Evolutionary conservation across 2,797 vertebrate species (phyloP).

Genomic region (Acrossocheilus fasciatus): DNA sequence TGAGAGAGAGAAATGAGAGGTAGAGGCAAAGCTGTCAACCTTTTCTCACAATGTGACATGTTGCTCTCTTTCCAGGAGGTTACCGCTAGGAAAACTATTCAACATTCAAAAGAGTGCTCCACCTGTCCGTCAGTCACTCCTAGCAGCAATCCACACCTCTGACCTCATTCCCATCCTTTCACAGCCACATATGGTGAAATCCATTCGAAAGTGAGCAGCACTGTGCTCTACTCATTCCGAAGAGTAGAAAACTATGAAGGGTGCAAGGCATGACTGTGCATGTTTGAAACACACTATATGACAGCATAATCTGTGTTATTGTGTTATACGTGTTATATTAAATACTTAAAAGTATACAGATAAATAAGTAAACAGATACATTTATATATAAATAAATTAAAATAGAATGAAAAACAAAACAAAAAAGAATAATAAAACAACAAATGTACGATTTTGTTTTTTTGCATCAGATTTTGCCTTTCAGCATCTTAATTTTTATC

Average conservation of each 20-base stretch:
- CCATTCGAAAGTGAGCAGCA: not conserved
- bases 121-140: conserved; percentile 15
- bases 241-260: not conserved
- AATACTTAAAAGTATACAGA: not conserved
- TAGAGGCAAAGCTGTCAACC: conserved; percentile 14
- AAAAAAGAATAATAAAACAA: not conserved
- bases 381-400: not conserved
- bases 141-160: conserved; percentile 3
- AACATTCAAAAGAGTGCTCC: conserved; percentile 14
- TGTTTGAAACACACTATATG: not conserved
- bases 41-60: conserved; percentile 20
- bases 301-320: not conserved
- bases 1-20: conserved; percentile 34
- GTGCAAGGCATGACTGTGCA: not conserved
- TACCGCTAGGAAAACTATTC: not conserved
- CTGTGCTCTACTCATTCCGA: not conserved
- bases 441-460: no score
- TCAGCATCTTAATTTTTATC: not conserved
- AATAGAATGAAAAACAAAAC: not conserved
- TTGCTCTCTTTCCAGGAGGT: conserved; percentile 6
- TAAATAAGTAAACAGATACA: not conserved
- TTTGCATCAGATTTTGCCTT: not conserved
- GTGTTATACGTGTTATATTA: not conserved
- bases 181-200: not conserved
- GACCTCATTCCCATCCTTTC: not conserved